These are phyloP conservation scores for Apolygus lucorum DNA, from an alignment of 1,140 invertebrate species.

Conservation along the genomic window DNA sequence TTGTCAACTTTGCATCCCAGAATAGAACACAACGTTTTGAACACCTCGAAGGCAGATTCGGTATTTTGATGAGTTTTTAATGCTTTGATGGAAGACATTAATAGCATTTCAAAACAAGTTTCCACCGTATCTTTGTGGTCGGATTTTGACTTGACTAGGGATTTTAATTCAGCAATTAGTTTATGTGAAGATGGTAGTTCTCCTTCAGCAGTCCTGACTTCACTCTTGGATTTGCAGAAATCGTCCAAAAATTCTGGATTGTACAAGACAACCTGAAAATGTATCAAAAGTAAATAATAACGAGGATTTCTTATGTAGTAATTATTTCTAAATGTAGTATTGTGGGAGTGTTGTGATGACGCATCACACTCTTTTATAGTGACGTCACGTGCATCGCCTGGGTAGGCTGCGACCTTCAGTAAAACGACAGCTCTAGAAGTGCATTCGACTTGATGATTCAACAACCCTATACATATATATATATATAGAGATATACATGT, in stretches of 20 bases:
- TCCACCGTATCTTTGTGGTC: background rate
- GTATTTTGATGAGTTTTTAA: conserved; percentile 15
- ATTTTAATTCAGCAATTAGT: background rate
- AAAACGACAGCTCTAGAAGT: too few species aligned
- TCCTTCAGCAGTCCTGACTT: background rate
- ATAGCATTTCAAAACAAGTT: background rate
- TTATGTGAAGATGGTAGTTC: background rate
- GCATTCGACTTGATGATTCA: too few species aligned
- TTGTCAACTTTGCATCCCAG: conserved; percentile 25
- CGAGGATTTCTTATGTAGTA: too few species aligned
- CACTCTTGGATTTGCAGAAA: background rate
- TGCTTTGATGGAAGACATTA: background rate
- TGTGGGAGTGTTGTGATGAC: too few species aligned
- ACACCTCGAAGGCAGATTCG: conserved; percentile 21
- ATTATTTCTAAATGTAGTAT: too few species aligned
- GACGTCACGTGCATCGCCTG: too few species aligned
- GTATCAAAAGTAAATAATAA: too few species aligned
- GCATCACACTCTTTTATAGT: too few species aligned
- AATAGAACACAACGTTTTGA: conserved; percentile 4
- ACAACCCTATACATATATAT: too few species aligned
- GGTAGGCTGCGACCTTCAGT: too few species aligned
- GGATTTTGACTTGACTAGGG: background rate
- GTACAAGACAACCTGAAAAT: background rate
- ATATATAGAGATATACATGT: too few species aligned
- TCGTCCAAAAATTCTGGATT: background rate